Evolutionary conservation across 2,888 invertebrate species (phyloP).

Genomic region (Clunio marinus): DNA sequence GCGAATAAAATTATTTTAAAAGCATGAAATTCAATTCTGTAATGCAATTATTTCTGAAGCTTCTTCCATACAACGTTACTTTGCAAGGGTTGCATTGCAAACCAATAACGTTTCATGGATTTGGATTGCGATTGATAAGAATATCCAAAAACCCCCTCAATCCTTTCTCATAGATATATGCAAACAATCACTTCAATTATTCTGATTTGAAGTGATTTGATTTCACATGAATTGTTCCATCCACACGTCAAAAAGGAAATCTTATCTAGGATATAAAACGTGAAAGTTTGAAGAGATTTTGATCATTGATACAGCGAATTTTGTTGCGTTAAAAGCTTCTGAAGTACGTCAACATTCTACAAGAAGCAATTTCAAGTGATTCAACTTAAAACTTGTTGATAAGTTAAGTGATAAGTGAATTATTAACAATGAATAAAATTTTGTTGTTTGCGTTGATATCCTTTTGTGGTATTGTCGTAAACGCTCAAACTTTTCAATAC

Average conservation of each 20-base stretch:
- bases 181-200: slow-evolving; percentile 31
- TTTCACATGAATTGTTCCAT: background rate
- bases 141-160: slow-evolving; percentile 3
- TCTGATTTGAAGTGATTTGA: slow-evolving; percentile 30
- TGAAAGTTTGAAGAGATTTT: background rate
- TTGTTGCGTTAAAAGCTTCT: slow-evolving; percentile 21
- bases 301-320: slow-evolving; percentile 30
- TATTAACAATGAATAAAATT: slow-evolving; percentile 1
- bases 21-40: too few relatives aligned
- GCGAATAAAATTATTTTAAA: too few relatives aligned
- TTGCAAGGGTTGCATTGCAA: too few relatives aligned
- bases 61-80: too few relatives aligned
- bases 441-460: background rate
- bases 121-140: too few relatives aligned
- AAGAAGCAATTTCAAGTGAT: background rate
- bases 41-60: too few relatives aligned
- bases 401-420: background rate
- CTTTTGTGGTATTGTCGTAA: background rate
- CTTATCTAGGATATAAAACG: slow-evolving; percentile 27
- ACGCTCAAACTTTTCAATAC: slow-evolving; percentile 67
- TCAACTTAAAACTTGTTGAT: background rate
- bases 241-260: background rate
- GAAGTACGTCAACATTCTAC: too few relatives aligned
- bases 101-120: too few relatives aligned
- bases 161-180: slow-evolving; percentile 1